These are phyloP conservation scores for Saiga tatarica DNA, from an alignment of 2,113 vertebrate species.

Conservation along the genomic window DNA sequence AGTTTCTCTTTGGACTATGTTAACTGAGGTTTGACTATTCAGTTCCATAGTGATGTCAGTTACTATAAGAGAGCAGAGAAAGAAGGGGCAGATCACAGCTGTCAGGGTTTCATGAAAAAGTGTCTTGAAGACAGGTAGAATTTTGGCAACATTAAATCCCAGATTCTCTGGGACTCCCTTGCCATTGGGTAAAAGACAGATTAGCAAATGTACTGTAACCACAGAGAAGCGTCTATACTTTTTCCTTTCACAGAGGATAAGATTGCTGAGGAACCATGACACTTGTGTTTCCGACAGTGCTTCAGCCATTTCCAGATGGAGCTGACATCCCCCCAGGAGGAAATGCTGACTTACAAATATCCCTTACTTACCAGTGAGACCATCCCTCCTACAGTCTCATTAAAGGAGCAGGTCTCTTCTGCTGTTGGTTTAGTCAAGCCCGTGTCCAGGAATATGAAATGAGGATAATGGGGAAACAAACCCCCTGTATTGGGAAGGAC, in stretches of 20 bases:
- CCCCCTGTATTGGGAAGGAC: not conserved
- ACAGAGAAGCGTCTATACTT: not conserved
- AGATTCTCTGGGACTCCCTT: not conserved
- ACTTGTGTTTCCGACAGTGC: not conserved
- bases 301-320: slow-evolving; percentile 19
- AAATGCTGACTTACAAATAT: not conserved
- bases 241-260: slow-evolving; percentile 13
- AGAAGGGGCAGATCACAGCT: not conserved
- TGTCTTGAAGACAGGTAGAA: not conserved
- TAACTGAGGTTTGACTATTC: not conserved
- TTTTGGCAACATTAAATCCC: not conserved
- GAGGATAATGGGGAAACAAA: not conserved
- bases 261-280: not conserved
- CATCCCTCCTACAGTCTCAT: not conserved
- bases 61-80: not conserved
- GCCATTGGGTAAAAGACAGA: not conserved
- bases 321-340: not conserved
- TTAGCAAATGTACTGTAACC: slow-evolving; percentile 1
- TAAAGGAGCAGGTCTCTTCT: not conserved
- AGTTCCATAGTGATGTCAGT: not conserved
- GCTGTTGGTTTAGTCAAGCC: not conserved
- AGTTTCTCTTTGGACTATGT: not conserved
- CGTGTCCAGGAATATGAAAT: not conserved
- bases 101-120: not conserved
- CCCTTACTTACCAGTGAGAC: not conserved